Evolutionary conservation across 2,888 invertebrate species (phyloP), one percentile per base, ranked within the genome.

Genomic region (Drosophila paramelanica): DNA sequence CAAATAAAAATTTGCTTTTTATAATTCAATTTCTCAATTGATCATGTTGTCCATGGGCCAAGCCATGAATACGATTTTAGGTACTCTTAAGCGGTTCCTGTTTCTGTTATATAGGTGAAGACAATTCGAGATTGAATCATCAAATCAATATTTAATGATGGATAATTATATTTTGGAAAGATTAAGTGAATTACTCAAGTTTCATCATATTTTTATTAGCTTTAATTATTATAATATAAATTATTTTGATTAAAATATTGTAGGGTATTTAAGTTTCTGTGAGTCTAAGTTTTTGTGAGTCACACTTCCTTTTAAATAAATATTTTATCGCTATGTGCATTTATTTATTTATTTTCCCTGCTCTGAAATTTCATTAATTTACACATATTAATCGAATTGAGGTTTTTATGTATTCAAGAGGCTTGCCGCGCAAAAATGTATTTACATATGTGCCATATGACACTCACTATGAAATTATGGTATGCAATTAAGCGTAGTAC

Each of bases 331-430:
- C 31, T 11, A n/a, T 23, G 13, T 23, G 33, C 11, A 1, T 11
- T 10, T 23, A 20, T 38, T 50, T 23, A 14, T 25, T 17, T 17
- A 4, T 46, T 3, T 49, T 27, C 33, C 2, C 11, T 33, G 31
- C 31, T 31, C 31, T 31, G 3, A 31, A 27, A 46, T 27, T 41
- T 47, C 17, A 20, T 31, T 38, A 33, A 41, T 46, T 59, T 50
- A 20, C 36, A 27, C 42, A 36, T 67, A 33, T 47, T 38, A 67
- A 67, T 67, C 58, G 46, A 46, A 51, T 67, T 59, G 41, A 10
- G 14, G 67, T n/a, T 14, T 4, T 39, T 42, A 31, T 58, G 23
- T 33, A 41, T 64, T 49, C 2, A 42, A 45, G 13, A 13, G 1
- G 23, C 43, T 47, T 27, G 25, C 36, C 38, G 42, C 13, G 31